These are phyloP conservation scores for Cyprinodon variegatus DNA, from an alignment of 2,113 vertebrate species.

Conservation along the genomic window DNA sequence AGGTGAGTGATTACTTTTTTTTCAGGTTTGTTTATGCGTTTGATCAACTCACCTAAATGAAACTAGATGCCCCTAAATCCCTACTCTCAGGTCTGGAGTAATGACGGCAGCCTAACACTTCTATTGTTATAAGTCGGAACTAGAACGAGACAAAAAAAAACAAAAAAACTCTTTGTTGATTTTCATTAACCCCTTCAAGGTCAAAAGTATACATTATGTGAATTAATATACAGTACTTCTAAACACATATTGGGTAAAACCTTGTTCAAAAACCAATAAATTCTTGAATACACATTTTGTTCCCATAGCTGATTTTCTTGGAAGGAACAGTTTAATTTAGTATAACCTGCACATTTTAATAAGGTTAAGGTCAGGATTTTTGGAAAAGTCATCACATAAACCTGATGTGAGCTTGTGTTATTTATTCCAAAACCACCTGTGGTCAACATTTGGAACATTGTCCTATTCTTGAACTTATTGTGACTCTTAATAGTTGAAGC, in stretches of 20 bases:
- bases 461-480: background rate
- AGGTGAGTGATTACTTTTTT: conserved; percentile 80
- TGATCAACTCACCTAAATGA: background rate
- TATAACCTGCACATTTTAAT: too few species aligned
- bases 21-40: background rate
- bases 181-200: too few species aligned
- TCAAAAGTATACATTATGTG: too few species aligned
- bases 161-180: background rate
- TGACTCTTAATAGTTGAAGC: background rate
- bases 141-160: background rate
- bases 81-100: background rate
- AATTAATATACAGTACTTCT: too few species aligned
- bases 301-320: too few species aligned
- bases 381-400: background rate
- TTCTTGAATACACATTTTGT: too few species aligned
- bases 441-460: background rate
- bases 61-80: background rate
- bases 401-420: background rate
- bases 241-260: too few species aligned
- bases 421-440: background rate
- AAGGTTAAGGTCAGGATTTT: background rate
- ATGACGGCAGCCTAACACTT: background rate
- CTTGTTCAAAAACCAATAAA: too few species aligned
- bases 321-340: too few species aligned
- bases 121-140: background rate